Evolutionary conservation across 2,113 vertebrate species (phyloP).

Genomic region (Poeciliopsis turrubarensis): DNA sequence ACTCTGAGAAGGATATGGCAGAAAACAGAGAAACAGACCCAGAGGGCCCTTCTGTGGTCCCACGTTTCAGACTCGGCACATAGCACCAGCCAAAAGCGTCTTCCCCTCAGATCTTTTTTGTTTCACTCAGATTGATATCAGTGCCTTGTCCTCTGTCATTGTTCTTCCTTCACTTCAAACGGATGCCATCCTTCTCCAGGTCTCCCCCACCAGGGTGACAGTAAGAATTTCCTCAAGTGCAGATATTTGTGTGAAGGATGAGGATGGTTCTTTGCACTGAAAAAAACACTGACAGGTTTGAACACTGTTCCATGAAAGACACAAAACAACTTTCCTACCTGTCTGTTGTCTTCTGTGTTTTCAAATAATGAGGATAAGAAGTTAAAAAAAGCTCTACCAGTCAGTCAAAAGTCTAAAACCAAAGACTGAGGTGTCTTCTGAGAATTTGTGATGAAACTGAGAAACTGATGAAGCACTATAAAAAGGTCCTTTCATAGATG

Average conservation of each 20-base stretch:
- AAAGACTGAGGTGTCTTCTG: conserved; percentile 67
- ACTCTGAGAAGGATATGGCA: conserved; percentile 63
- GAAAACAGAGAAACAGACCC: conserved; percentile 65
- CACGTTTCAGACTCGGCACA: conserved; percentile 70
- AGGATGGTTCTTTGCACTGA: conserved; percentile 73
- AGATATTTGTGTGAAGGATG: conserved; percentile 20
- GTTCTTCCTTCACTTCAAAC: conserved; percentile 26
- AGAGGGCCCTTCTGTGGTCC: conserved; percentile 47
- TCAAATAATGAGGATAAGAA: conserved; percentile 44
- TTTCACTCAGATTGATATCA: conserved; percentile 47
- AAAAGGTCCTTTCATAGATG: conserved; percentile 31
- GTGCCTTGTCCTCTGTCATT: conserved; percentile 59
- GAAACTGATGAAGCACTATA: conserved; percentile 38
- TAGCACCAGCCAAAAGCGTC: conserved; percentile 58
- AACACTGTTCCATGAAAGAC: conserved; percentile 24
- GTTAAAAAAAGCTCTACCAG: conserved; percentile 44
- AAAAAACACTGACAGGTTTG: conserved; percentile 45
- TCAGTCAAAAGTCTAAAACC: conserved; percentile 72
- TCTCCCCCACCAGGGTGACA: conserved; percentile 44
- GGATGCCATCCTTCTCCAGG: conserved; percentile 41
- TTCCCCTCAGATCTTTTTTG: conserved; percentile 33
- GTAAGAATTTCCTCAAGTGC: conserved; percentile 15
- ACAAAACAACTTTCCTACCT: conserved; percentile 41
- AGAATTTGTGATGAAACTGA: conserved; percentile 39
- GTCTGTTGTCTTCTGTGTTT: conserved; percentile 42